These are phyloP conservation scores for Alaudala cheleensis DNA, from an alignment of 2,113 vertebrate genomes.

Conservation along the genomic window DNA sequence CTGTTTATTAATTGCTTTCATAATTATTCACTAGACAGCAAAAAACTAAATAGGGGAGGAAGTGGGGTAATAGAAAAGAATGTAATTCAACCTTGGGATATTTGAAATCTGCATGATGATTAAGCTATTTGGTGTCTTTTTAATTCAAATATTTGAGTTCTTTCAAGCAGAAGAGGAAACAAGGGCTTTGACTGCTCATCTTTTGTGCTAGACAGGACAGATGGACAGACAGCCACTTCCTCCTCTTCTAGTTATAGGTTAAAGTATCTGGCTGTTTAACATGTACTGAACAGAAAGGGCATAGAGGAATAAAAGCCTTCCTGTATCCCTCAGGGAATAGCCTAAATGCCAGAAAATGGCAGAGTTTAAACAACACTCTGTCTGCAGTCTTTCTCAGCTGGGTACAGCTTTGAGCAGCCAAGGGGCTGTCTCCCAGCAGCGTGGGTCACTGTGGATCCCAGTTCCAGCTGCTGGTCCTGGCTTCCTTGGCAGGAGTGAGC, in stretches of 20 bases:
- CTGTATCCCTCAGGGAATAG: neutral
- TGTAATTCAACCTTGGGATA: neutral
- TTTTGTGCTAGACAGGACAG: neutral
- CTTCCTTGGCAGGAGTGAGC: neutral
- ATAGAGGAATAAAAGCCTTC: slow-evolving; percentile 39
- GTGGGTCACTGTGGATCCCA: rapidly evolving
- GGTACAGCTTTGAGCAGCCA: neutral
- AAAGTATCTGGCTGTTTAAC: neutral
- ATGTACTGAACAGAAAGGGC: neutral
- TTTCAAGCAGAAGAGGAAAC: neutral
- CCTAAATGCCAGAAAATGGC: neutral
- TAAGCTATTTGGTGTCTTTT: neutral
- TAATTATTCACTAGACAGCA: slow-evolving; percentile 37
- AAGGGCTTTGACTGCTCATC: neutral
- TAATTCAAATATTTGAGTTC: neutral
- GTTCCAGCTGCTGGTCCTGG: neutral
- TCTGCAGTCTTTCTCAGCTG: neutral
- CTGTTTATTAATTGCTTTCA: slow-evolving; percentile 44
- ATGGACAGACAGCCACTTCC: neutral
- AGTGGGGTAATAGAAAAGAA: neutral
- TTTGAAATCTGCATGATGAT: neutral
- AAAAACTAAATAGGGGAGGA: neutral
- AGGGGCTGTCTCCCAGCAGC: neutral
- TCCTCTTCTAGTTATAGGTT: slow-evolving; percentile 24
- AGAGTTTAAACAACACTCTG: neutral